These are phyloP conservation scores for Cossypha dichroa DNA, from an alignment of 2,797 vertebrate species.

Conservation along the genomic window DNA sequence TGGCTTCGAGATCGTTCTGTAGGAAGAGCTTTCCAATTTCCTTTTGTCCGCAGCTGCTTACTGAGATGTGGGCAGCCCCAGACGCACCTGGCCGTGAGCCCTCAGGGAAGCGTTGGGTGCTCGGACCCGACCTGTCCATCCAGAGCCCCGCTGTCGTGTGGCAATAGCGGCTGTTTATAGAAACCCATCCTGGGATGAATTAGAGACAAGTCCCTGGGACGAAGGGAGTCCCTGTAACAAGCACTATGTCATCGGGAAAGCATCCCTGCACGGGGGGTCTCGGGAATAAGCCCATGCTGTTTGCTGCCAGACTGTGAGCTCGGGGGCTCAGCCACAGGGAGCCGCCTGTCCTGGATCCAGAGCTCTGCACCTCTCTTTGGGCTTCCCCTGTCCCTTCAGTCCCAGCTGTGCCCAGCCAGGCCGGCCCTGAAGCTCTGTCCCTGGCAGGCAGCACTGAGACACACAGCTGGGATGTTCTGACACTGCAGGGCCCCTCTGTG, in stretches of 20 bases:
- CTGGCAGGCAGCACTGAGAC: background rate
- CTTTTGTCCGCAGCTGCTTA: background rate
- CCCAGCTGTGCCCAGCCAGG: background rate
- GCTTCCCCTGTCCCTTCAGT: background rate
- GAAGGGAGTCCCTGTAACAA: background rate
- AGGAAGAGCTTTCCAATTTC: background rate
- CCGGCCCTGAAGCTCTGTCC: background rate
- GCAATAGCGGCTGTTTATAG: background rate
- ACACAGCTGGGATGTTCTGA: background rate
- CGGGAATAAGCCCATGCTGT: background rate
- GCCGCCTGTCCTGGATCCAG: background rate
- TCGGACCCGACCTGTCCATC: background rate
- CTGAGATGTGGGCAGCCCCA: rapidly evolving
- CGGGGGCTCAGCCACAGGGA: background rate
- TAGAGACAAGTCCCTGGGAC: background rate
- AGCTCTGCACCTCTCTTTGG: background rate
- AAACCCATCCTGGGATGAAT: background rate
- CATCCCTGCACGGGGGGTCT: background rate
- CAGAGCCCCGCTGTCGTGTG: background rate
- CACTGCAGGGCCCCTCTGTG: background rate
- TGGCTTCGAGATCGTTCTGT: background rate
- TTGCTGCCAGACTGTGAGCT: rapidly evolving
- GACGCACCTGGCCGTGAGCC: background rate
- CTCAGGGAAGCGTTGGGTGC: background rate
- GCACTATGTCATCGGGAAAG: background rate